Evolutionary conservation across 2,888 invertebrate species (phyloP).

Genomic region (Pyrochroa serraticornis): DNA sequence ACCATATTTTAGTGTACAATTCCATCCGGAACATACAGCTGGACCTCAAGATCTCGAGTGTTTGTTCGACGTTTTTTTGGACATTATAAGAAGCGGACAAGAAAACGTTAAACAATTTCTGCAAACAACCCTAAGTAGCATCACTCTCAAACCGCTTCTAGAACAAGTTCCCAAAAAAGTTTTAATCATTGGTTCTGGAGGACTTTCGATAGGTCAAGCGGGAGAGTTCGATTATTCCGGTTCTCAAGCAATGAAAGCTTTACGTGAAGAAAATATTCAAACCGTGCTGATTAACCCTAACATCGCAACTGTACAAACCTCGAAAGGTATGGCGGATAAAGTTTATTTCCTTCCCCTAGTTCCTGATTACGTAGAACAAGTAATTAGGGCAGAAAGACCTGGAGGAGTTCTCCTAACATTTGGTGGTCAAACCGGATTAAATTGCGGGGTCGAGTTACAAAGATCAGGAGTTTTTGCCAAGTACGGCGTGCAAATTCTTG

Average conservation of each 20-base stretch:
- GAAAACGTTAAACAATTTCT: slow-evolving; percentile 61
- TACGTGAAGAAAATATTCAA: slow-evolving; percentile 92
- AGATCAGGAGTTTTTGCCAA: slow-evolving; percentile 82
- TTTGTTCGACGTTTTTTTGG: slow-evolving; percentile 92
- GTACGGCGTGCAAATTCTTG: slow-evolving; percentile 88
- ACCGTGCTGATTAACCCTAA: slow-evolving; percentile 98
- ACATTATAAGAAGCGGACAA: slow-evolving; percentile 56
- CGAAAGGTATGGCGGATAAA: slow-evolving; percentile 97
- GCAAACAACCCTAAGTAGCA: no score
- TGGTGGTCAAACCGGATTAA: slow-evolving; percentile 98
- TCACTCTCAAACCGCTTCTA: slow-evolving; percentile 44
- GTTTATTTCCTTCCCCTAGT: slow-evolving; percentile 97
- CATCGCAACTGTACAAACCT: slow-evolving; percentile 99
- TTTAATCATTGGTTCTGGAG: slow-evolving; percentile 65
- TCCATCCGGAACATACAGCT: slow-evolving; percentile 98
- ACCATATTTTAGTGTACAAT: slow-evolving; percentile 97
- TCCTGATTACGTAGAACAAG: slow-evolving; percentile 95
- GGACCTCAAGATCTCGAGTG: slow-evolving; percentile 96
- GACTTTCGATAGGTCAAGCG: slow-evolving; percentile 94
- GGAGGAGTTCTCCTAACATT: slow-evolving; percentile 97
- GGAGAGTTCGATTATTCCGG: slow-evolving; percentile 99
- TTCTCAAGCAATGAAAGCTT: slow-evolving; percentile 96
- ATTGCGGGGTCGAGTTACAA: slow-evolving; percentile 94
- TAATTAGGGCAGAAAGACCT: slow-evolving; percentile 94
- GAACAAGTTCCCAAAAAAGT: slow-evolving; percentile 63